Evolutionary conservation across 2,113 vertebrate genomes (phyloP).

Genomic region (Polypterus bichir): DNA sequence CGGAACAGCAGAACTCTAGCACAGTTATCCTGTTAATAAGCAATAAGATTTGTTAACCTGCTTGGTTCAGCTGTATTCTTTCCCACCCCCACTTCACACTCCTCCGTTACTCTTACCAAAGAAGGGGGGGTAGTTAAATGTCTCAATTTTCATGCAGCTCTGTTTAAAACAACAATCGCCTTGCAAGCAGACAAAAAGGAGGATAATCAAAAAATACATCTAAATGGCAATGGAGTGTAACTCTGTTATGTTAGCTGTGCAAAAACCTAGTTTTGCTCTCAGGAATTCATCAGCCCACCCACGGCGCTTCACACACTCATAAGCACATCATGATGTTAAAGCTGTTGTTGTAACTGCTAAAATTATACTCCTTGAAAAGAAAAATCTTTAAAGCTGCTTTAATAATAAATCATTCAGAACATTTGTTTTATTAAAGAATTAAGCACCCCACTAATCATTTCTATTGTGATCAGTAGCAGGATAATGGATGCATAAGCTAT

Average conservation of each 20-base stretch:
- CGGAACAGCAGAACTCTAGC: slow-evolving; percentile 77
- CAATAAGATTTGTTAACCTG: slow-evolving; percentile 7
- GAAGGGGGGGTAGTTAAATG: not conserved
- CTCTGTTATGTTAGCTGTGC: slow-evolving; percentile 3
- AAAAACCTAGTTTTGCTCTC: slow-evolving; percentile 12
- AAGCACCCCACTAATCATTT: too few relatives aligned
- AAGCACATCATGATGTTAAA: slow-evolving; percentile 6
- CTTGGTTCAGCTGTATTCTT: not conserved
- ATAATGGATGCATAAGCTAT: too few relatives aligned
- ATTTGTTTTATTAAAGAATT: too few relatives aligned
- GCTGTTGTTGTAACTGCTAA: slow-evolving; percentile 6
- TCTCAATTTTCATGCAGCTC: slow-evolving; percentile 1
- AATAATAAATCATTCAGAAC: not conserved
- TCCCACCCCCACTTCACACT: slow-evolving; percentile 3
- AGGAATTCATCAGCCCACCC: slow-evolving; percentile 29
- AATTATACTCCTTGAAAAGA: not conserved
- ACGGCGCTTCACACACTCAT: slow-evolving; percentile 36
- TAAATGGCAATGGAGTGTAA: slow-evolving; percentile 1
- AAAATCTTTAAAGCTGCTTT: not conserved
- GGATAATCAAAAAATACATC: not conserved
- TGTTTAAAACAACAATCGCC: not conserved
- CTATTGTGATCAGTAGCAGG: too few relatives aligned
- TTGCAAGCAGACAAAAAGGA: not conserved
- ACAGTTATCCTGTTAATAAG: slow-evolving; percentile 70
- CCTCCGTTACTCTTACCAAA: not conserved